A percentile compares a stretch with the other conserved stretches of the same genome.
phyloP scores from a whole-genome alignment of 2,888 invertebrate species.

The Harmothoe impar region DNA sequence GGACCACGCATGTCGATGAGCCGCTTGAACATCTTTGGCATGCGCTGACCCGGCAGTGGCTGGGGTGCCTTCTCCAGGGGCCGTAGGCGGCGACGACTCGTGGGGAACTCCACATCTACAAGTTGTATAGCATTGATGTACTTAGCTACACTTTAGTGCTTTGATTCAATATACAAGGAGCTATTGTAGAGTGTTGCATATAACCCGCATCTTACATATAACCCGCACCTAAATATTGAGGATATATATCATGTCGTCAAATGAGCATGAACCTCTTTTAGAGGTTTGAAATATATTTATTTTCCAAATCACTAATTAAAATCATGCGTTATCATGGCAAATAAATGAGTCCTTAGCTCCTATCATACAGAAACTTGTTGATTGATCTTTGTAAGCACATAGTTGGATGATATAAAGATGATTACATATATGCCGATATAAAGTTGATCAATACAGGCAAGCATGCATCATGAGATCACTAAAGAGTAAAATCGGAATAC shows the following conservation, averaged over 20 bases:
- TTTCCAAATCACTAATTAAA: too few relatives aligned
- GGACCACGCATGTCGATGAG: slow-evolving; percentile 94
- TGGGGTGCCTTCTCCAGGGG: slow-evolving; percentile 88
- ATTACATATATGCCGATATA: too few relatives aligned
- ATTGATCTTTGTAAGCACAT: too few relatives aligned
- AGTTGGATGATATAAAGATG: too few relatives aligned
- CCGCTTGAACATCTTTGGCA: slow-evolving; percentile 93
- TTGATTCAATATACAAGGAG: neutral
- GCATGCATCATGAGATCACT: too few relatives aligned
- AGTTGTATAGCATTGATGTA: too few relatives aligned
- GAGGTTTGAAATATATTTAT: neutral
- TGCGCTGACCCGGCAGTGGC: slow-evolving; percentile 87
- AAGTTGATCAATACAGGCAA: too few relatives aligned
- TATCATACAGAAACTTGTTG: too few relatives aligned
- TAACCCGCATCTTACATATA: too few relatives aligned
- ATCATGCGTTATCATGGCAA: neutral
- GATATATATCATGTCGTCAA: neutral
- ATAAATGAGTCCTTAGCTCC: too few relatives aligned
- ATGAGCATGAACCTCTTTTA: neutral
- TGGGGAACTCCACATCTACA: slow-evolving; percentile 78
- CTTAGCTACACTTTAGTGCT: too few relatives aligned
- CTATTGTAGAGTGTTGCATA: neutral
- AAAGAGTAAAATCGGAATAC: too few relatives aligned
- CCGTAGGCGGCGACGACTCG: slow-evolving; percentile 84
- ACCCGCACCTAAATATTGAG: neutral